These are phyloP conservation scores for Andrena cerasifolii DNA, from an alignment of 1,140 invertebrate species.

Conservation along the genomic window DNA sequence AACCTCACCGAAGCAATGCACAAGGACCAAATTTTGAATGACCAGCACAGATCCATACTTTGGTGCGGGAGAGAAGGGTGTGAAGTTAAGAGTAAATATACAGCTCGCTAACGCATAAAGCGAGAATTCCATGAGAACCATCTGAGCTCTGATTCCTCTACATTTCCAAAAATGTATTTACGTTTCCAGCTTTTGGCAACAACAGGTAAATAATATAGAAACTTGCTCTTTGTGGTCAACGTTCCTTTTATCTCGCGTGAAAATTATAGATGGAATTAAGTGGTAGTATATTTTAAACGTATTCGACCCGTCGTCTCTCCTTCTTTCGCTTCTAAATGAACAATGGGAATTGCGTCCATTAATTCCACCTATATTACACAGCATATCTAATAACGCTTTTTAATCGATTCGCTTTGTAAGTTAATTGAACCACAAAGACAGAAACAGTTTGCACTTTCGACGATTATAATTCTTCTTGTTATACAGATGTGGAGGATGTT, in stretches of 20 bases:
- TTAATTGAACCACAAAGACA: conserved; percentile 79
- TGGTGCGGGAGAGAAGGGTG: conserved; percentile 82
- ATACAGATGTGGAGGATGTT: conserved; percentile 93
- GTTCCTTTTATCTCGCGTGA: conserved; percentile 56
- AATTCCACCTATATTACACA: conserved; percentile 62
- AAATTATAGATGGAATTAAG: conserved; percentile 69
- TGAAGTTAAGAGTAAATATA: conserved; percentile 78
- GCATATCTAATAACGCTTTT: conserved; percentile 56
- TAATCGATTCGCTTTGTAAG: conserved; percentile 74
- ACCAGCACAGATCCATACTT: conserved; percentile 81
- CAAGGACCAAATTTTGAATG: conserved; percentile 76
- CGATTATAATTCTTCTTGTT: conserved; percentile 65
- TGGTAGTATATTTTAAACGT: too few relatives aligned
- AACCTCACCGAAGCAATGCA: conserved; percentile 72
- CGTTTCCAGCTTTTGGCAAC: conserved; percentile 79
- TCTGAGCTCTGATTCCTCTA: conserved; percentile 83
- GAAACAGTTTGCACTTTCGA: conserved; percentile 64
- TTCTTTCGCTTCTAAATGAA: too few relatives aligned
- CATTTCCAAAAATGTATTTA: conserved; percentile 82
- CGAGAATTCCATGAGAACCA: conserved; percentile 82
- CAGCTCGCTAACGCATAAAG: conserved; percentile 77
- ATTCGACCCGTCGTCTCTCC: too few relatives aligned
- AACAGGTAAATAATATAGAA: conserved; percentile 79
- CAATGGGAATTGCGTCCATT: conserved; percentile 10
- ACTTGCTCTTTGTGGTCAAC: conserved; percentile 81